Evolutionary conservation across 2,113 vertebrate species (phyloP), one percentile per base, ranked within the genome.

Genomic region (Spizaetus ornatus): DNA sequence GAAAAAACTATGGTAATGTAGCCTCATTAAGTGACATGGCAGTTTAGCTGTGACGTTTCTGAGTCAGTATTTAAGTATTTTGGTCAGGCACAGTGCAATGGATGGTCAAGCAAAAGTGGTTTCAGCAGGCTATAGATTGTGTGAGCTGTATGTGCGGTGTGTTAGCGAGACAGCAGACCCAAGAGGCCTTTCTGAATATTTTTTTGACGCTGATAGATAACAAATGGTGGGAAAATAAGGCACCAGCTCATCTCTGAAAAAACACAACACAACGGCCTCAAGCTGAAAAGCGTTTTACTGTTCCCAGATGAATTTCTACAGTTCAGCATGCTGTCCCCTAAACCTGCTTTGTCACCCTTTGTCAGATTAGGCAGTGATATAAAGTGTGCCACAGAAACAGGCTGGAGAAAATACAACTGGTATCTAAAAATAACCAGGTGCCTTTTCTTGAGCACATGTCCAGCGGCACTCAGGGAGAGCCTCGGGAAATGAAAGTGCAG

Each of bases 21-120:
- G 36, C 21, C 22, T 89, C 4, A 3, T 31, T 0, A 0, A 82
- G 11, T 16, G 11, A 58, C 27, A 36, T 6, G 7, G 20, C 22
- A 53, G 26, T 59, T 89, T 69, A 82, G 18, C 63, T 74, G 36
- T n/a, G 45, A 45, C 5, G 1, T 58, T 91, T 85, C 71, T 93
- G 66, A 69, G 66, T 65, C 7, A 1, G 13, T 55, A 17, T 74
- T 73, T 59, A 70, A 78, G 21, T 59, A 36, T 69, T 87, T 55
- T 53, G 22, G 50, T 86, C 13, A 53, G 34, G 10, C 56, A 10
- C 17, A 8, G 56, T 43, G 26, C 66, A 48, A n/a, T 5, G 52
- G 38, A n/a, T n/a, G n/a, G 53, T 10, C 34, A 62, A 71, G 52
- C 15, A 94, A 38, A 88, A 79, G 29, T 4, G 11, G 21, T 74